Conservation (phyloP, 2,888 invertebrate genomes). For the Hypercompe scribonia region DNA sequence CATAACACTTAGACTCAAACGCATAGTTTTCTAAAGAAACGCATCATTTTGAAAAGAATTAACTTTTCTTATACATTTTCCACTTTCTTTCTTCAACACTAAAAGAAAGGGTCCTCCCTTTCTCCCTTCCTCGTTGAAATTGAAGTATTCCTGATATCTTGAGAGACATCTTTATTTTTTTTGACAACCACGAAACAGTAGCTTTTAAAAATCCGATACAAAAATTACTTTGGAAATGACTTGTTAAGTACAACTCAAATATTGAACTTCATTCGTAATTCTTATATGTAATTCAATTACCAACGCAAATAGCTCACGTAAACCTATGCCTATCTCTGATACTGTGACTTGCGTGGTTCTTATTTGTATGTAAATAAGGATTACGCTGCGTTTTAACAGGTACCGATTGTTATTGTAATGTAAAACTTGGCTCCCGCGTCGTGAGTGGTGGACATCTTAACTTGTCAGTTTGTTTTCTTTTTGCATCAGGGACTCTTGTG, state of each 20-base stretch:
- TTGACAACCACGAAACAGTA: background rate
- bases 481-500: slow-evolving; percentile 71
- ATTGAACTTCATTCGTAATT: slow-evolving; percentile 53
- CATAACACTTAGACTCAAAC: background rate
- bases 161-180: background rate
- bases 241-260: slow-evolving; percentile 40
- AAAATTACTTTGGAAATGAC: slow-evolving; percentile 11
- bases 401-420: slow-evolving; percentile 80
- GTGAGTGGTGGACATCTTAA: slow-evolving; percentile 78
- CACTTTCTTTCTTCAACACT: background rate
- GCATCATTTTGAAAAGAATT: background rate
- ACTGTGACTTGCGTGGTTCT: slow-evolving; percentile 46
- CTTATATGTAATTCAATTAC: slow-evolving; percentile 74
- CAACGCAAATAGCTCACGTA: slow-evolving; percentile 62
- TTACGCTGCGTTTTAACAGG: slow-evolving; percentile 46
- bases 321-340: slow-evolving; percentile 36
- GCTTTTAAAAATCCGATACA: background rate
- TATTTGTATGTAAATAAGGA: slow-evolving; percentile 61
- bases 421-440: slow-evolving; percentile 65
- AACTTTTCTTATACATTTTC: too few species aligned
- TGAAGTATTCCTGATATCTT: background rate
- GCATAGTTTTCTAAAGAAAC: background rate
- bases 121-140: background rate
- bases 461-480: slow-evolving; percentile 83
- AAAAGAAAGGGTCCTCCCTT: too few species aligned